Evolutionary conservation across 2,797 vertebrate genomes (phyloP).

Genomic region (Gymnothorax javanicus): DNA sequence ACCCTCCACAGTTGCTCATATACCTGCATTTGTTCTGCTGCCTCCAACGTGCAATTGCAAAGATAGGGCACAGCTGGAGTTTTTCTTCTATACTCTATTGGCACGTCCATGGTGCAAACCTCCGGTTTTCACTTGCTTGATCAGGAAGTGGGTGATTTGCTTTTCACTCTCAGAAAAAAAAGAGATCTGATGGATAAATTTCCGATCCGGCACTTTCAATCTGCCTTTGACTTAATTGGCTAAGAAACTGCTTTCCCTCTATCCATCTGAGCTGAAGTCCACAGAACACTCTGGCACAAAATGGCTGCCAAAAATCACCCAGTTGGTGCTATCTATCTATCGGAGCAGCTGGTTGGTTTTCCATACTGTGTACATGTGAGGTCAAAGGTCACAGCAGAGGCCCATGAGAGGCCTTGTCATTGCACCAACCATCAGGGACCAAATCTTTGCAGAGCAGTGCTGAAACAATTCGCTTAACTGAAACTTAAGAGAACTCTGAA

Average conservation of each 20-base stretch:
- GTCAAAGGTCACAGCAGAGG: constrained; percentile 22
- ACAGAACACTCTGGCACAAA: too few relatives aligned
- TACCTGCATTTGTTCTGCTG: constrained; percentile 63
- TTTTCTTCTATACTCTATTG: background rate
- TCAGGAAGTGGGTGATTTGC: background rate
- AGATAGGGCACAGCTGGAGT: background rate
- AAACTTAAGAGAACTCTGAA: background rate
- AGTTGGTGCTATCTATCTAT: too few relatives aligned
- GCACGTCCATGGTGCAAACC: background rate
- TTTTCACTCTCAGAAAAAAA: background rate
- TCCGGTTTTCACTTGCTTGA: background rate
- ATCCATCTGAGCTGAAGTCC: too few relatives aligned
- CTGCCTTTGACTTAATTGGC: too few relatives aligned
- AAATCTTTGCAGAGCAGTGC: background rate
- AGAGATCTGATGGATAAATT: background rate
- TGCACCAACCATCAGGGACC: background rate
- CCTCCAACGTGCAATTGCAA: constrained; percentile 52
- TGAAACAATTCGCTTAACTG: background rate
- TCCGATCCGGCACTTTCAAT: too few relatives aligned
- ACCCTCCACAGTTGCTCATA: constrained; percentile 59
- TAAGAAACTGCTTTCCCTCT: too few relatives aligned
- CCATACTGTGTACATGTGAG: background rate
- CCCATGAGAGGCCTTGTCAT: constrained; percentile 21
- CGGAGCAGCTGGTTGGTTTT: constrained; percentile 16
- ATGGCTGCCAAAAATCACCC: too few relatives aligned